Base-by-base conservation (phyloP, 2,797 vertebrate species). In the Acrocephalus scirpaceus region DNA sequence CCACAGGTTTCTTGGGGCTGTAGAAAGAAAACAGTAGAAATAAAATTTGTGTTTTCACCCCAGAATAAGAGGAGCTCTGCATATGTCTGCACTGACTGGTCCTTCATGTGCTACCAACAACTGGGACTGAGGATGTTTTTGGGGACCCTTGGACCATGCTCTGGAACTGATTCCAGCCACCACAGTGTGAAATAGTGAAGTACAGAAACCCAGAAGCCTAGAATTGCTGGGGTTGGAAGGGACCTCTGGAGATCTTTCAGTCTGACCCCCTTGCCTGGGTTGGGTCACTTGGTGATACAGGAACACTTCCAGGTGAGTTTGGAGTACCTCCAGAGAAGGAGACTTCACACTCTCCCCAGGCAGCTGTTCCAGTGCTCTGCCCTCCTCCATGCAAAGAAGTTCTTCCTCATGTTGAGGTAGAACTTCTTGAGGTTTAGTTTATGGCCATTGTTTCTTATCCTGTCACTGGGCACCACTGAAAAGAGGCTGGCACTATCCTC, bases 111-210 rank as follows among this genome's bases (percentile, higher is more conserved):
- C 15, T 48, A 58, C 36, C 47, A 85, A 38, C 30, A 66, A 3
- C 53, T 47, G 72, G 30, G 13, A 62, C 17, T 14, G 17, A 21
- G 27, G 29, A 64, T 8, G 4, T 6, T 3, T 10, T 42, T 1
- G 5, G 40, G 16, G 47, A 56, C 27, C 27, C n/a, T 9, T 7
- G 18, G 17, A 23, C 18, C 15, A 44, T 7, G 22, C 56, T 74
- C 56, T 3, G 2, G n/a, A 32, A 38, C 56, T 4, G 3, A 47
- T 44, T 74, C 22, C 44, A 40, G 38, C 4, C 38, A 13, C 70
- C 16, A 23, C 7, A 17, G 47, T 0, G 2, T 0, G 17, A n/a
- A 8, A 16, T 2, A 3, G 48, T 22, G 53, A 85, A 36, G 22
- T 51, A 67, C 27, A 75, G 45, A 51, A 85, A 36, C 36, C 21